Conservation (phyloP, 2,797 vertebrate species). For the Rhinophrynus dorsalis region DNA sequence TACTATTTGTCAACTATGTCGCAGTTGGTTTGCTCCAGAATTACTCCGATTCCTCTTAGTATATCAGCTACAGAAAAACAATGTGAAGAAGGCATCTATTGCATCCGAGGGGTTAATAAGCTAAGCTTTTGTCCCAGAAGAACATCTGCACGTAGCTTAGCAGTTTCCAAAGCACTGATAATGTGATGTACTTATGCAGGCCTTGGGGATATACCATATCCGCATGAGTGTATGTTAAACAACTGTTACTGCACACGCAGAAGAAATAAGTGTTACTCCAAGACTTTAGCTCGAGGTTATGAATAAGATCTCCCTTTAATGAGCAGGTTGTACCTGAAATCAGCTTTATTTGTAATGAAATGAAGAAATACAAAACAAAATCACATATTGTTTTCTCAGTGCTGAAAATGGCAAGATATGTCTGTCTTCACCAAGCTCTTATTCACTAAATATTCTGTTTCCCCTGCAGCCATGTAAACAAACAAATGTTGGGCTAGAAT, state of each 20-base stretch:
- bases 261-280: neutral
- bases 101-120: slow-evolving; percentile 14
- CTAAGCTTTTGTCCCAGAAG: slow-evolving; percentile 2
- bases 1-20: too few relatives aligned
- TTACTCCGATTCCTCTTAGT: too few relatives aligned
- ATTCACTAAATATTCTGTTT: neutral
- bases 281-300: neutral
- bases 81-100: neutral
- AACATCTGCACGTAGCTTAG: slow-evolving; percentile 7
- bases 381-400: too few relatives aligned
- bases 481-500: slow-evolving; percentile 12
- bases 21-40: too few relatives aligned
- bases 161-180: slow-evolving; percentile 9
- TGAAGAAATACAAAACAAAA: too few relatives aligned
- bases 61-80: too few relatives aligned
- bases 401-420: too few relatives aligned
- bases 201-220: too few relatives aligned
- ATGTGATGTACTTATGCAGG: neutral
- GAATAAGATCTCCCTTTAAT: too few relatives aligned
- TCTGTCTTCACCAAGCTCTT: neutral
- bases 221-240: too few relatives aligned
- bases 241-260: neutral
- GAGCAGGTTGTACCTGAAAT: too few relatives aligned
- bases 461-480: neutral
- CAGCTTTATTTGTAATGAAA: too few relatives aligned